Percentiles rank a stretch among this genome's conserved stretches.
phyloP scores from a whole-genome alignment of 2,797 vertebrate genomes.

The Xenops minutus region DNA sequence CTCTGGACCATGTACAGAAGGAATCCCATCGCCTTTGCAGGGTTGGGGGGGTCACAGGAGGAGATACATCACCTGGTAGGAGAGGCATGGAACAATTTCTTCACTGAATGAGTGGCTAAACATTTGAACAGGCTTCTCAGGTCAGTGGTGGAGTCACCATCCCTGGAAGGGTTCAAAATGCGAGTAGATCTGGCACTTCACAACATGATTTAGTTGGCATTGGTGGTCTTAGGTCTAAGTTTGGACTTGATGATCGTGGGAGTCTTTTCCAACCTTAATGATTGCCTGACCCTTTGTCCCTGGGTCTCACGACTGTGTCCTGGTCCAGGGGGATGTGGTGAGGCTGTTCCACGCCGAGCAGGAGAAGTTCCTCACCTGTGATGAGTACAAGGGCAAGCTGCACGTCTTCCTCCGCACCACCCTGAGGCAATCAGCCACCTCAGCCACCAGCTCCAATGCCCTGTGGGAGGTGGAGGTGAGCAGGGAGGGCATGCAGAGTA shows the following conservation, averaged over 20 bases:
- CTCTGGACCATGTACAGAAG: neutral
- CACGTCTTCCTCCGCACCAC: slow-evolving; percentile 95
- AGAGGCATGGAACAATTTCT: neutral
- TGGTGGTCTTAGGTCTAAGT: neutral
- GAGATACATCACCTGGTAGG: neutral
- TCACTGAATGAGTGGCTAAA: neutral
- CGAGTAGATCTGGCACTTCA: neutral
- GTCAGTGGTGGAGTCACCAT: neutral
- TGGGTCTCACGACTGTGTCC: neutral
- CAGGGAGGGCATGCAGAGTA: rapidly evolving
- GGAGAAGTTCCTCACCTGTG: slow-evolving; percentile 96
- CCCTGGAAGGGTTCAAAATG: neutral
- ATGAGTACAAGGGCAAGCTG: slow-evolving; percentile 89
- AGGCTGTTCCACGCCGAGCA: slow-evolving; percentile 95
- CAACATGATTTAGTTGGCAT: neutral
- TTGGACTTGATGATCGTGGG: neutral
- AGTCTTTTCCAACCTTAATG: neutral
- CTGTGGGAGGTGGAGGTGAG: slow-evolving; percentile 96
- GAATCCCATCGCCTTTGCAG: neutral
- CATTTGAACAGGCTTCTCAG: neutral
- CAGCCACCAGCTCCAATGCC: slow-evolving; percentile 95
- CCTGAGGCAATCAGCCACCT: slow-evolving; percentile 90
- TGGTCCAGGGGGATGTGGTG: slow-evolving; percentile 89
- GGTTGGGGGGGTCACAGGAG: neutral
- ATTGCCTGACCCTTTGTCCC: neutral